Conservation (phyloP, 23 tunicate genomes). For the Trididemnum nubilum region DNA sequence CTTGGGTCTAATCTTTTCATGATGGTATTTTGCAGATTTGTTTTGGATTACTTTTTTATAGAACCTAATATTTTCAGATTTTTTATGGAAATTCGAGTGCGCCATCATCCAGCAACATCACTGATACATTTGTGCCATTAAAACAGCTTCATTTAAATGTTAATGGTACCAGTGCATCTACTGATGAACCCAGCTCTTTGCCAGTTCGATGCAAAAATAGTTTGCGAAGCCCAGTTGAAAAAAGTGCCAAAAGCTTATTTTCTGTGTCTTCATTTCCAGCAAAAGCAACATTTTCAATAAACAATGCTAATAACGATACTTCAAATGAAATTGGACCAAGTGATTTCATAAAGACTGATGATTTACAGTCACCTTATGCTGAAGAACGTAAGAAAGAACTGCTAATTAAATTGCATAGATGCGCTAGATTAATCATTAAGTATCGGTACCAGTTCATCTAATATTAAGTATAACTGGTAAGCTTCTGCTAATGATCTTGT, state of each 20-base stretch:
- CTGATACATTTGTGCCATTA: not conserved
- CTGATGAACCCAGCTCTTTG: conserved; percentile 1
- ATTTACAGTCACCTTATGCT: not conserved
- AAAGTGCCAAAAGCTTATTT: conserved; percentile 61
- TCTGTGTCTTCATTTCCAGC: conserved; percentile 19
- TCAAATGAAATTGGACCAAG: not conserved
- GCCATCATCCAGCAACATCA: not conserved
- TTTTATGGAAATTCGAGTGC: not conserved
- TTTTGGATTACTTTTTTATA: not conserved
- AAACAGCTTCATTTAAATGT: not conserved
- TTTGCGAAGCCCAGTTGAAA: conserved; percentile 54
- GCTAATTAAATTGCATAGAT: too few relatives aligned
- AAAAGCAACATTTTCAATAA: conserved; percentile 13
- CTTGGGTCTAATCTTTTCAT: not conserved
- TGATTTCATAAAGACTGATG: not conserved
- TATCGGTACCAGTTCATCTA: too few relatives aligned
- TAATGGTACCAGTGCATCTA: not conserved
- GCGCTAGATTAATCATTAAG: too few relatives aligned
- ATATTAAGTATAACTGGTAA: too few relatives aligned
- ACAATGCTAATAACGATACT: not conserved
- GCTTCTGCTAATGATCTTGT: too few relatives aligned
- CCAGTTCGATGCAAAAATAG: conserved; percentile 17
- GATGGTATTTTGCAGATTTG: not conserved
- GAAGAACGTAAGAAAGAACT: not conserved
- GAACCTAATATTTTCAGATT: not conserved